A percentile compares a stretch with the other conserved stretches of the same genome.
Conservation (phyloP, 1,140 invertebrate species). For the Calosoma granatense region DNA sequence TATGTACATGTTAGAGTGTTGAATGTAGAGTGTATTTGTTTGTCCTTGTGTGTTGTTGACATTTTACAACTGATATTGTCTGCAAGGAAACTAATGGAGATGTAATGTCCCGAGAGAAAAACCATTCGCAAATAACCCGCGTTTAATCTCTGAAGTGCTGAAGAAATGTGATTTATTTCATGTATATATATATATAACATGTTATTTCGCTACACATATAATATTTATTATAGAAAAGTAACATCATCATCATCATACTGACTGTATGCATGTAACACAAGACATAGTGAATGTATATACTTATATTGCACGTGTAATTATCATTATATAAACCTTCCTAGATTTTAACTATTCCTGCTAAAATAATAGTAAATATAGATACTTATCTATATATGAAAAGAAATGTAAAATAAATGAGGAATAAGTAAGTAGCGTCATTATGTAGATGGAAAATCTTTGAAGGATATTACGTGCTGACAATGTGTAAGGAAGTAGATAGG, state of each 20-base stretch:
- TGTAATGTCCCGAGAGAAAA: not conserved
- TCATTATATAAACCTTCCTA: not conserved
- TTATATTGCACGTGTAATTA: no score
- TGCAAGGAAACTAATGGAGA: not conserved
- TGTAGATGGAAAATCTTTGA: not conserved
- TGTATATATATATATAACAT: no score
- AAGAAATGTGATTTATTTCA: no score
- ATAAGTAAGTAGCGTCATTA: not conserved
- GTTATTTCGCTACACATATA: no score
- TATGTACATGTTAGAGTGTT: no score
- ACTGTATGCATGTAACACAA: no score
- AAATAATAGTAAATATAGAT: not conserved
- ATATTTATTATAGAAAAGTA: no score
- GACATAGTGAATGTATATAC: no score
- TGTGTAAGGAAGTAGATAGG: not conserved
- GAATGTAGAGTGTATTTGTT: no score
- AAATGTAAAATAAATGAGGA: constrained; percentile 1
- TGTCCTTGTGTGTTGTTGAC: not conserved
- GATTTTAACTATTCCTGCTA: not conserved
- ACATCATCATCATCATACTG: no score
- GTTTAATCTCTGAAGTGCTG: no score
- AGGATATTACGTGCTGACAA: not conserved
- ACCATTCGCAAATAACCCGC: not conserved
- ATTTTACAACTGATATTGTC: not conserved
- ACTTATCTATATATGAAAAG: not conserved